Conservation (phyloP, 2,797 vertebrate species). For the Syngnathus acus region DNA sequence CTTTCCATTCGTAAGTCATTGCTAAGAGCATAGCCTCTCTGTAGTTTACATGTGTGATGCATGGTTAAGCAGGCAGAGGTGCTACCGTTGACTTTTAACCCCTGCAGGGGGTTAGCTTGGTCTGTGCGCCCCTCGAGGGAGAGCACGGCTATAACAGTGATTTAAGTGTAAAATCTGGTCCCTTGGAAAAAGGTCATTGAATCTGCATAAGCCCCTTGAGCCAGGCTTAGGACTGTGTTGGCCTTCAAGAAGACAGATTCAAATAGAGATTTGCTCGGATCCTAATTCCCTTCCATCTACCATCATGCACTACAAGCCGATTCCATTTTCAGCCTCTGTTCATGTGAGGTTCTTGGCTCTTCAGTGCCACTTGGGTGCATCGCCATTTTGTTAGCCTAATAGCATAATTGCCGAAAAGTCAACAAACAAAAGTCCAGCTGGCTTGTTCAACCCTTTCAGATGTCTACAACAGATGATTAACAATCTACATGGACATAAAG, state of each 20-base stretch:
- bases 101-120: conserved; percentile 58
- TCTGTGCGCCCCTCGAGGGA: conserved; percentile 70
- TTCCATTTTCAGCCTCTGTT: conserved; percentile 5
- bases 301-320: neutral
- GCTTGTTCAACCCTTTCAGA: no score
- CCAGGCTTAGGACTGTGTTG: conserved; percentile 81
- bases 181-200: conserved; percentile 92
- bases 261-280: conserved; percentile 40
- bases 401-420: neutral
- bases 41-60: conserved; percentile 71
- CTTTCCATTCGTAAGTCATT: conserved; percentile 25
- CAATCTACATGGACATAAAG: conserved; percentile 16
- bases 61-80: conserved; percentile 75
- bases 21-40: conserved; percentile 35
- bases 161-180: conserved; percentile 94
- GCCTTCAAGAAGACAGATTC: conserved; percentile 65
- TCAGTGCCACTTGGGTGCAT: conserved; percentile 31
- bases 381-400: neutral
- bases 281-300: conserved; percentile 26
- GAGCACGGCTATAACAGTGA: conserved; percentile 81
- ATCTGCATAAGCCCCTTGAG: conserved; percentile 91
- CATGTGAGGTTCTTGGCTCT: conserved; percentile 32
- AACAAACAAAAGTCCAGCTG: neutral
- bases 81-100: conserved; percentile 82
- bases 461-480: no score